Conservation (phyloP, 2,113 vertebrate genomes). For the Tapirus terrestris region DNA sequence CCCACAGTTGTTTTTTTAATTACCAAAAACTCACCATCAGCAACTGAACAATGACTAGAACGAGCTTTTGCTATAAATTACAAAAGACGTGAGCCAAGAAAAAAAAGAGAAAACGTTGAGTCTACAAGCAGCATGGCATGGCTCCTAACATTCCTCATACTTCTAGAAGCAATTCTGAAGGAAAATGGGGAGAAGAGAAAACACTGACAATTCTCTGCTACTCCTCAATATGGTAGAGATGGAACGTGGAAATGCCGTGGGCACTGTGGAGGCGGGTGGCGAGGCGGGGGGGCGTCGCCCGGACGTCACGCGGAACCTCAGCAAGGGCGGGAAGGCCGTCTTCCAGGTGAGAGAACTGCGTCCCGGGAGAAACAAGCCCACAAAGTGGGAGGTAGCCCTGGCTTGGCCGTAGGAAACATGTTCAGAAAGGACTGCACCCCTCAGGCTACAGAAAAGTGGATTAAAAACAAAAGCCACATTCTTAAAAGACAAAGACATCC, state of each 20-base stretch:
- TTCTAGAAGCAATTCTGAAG: neutral
- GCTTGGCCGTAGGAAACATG: neutral
- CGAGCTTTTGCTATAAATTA: neutral
- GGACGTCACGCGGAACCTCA: too few relatives aligned
- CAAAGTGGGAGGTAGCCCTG: neutral
- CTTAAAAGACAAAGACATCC: neutral
- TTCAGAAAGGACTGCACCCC: neutral
- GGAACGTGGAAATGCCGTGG: neutral
- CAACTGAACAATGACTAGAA: neutral
- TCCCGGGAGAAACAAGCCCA: neutral
- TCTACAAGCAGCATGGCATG: neutral
- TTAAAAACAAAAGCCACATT: conserved; percentile 1
- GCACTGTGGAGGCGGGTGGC: neutral
- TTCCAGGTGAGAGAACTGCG: neutral
- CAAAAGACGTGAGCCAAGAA: neutral
- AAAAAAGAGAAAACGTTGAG: neutral
- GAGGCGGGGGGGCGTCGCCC: too few relatives aligned
- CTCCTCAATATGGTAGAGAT: neutral
- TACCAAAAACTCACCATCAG: neutral
- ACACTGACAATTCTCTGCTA: neutral
- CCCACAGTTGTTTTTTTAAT: neutral
- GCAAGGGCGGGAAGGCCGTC: neutral
- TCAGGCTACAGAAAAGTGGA: neutral
- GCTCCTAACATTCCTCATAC: neutral
- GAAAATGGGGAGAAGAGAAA: neutral